Evolutionary conservation across 2,797 vertebrate genomes (phyloP).

Genomic region (Sebastes kiyomatsui): DNA sequence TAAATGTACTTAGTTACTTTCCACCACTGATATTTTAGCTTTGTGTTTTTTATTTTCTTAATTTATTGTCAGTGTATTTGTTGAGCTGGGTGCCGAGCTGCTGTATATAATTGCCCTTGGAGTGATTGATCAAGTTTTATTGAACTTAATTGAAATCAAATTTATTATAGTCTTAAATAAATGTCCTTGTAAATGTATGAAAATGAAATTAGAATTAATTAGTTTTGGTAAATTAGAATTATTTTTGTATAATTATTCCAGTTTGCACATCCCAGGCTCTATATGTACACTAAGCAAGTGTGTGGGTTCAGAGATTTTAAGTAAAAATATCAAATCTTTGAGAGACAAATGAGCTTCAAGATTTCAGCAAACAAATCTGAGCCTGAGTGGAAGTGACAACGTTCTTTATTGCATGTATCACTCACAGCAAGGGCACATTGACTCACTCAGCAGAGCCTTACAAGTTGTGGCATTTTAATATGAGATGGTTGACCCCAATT

Average conservation of each 20-base stretch:
- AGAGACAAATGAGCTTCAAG: neutral
- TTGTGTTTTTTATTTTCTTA: neutral
- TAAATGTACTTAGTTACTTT: neutral
- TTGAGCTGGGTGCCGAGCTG: neutral
- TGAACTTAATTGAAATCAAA: neutral
- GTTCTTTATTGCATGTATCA: slow-evolving; percentile 72
- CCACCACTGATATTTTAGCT: neutral
- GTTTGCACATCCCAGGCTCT: too few species aligned
- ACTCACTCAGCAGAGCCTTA: slow-evolving; percentile 73
- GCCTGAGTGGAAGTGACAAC: slow-evolving; percentile 67
- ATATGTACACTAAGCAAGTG: too few species aligned
- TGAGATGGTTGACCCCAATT: slow-evolving; percentile 23
- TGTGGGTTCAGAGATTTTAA: neutral
- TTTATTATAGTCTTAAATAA: too few species aligned
- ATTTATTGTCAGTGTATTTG: neutral
- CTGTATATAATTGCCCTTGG: neutral
- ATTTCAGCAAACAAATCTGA: slow-evolving; percentile 43
- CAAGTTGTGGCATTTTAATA: slow-evolving; percentile 70
- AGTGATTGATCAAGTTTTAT: neutral
- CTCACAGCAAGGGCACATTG: slow-evolving; percentile 74
- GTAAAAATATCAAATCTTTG: neutral
- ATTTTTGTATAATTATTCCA: too few species aligned
- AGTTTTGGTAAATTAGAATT: too few species aligned
- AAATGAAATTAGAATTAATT: too few species aligned
- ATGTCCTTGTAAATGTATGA: too few species aligned